These are phyloP conservation scores for Montipora efflorescens DNA, from an alignment of 64 coral and sea anemone species.

Conservation along the genomic window DNA sequence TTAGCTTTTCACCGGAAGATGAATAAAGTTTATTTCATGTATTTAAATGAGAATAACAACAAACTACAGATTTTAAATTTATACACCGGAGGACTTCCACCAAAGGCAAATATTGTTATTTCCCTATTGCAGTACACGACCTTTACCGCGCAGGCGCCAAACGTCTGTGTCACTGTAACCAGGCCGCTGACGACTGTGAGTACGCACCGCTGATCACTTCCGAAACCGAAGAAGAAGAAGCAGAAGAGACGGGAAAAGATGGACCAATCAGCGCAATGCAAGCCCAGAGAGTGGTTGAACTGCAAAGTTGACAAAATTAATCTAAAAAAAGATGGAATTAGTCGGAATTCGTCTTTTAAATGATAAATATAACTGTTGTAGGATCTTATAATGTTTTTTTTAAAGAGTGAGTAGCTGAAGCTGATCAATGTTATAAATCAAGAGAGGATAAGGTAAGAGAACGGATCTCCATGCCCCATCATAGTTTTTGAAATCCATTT, in stretches of 20 bases:
- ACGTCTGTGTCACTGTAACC: conserved; percentile 18
- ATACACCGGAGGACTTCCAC: not conserved
- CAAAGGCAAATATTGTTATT: not conserved
- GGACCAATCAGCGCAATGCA: not conserved
- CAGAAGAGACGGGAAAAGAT: conserved; percentile 22
- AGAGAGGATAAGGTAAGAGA: too few relatives aligned
- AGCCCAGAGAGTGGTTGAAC: conserved; percentile 21
- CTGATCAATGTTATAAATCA: too few relatives aligned
- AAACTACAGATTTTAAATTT: too few relatives aligned
- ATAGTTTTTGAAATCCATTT: not conserved
- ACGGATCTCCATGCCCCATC: too few relatives aligned
- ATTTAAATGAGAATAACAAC: too few relatives aligned
- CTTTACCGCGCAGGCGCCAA: conserved; percentile 10
- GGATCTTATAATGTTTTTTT: not conserved
- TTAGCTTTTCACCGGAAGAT: too few relatives aligned
- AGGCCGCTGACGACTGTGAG: conserved; percentile 27
- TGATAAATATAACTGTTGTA: not conserved
- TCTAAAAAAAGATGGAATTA: not conserved
- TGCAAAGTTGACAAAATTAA: conserved; percentile 27
- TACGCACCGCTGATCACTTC: conserved; percentile 48
- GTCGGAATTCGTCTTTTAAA: not conserved
- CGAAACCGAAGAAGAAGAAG: conserved; percentile 1
- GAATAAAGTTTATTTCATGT: too few relatives aligned
- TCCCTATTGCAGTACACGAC: conserved; percentile 5
- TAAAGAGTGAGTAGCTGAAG: not conserved